Conservation (phyloP, 1,140 invertebrate genomes). For the Plutomurus gul region DNA sequence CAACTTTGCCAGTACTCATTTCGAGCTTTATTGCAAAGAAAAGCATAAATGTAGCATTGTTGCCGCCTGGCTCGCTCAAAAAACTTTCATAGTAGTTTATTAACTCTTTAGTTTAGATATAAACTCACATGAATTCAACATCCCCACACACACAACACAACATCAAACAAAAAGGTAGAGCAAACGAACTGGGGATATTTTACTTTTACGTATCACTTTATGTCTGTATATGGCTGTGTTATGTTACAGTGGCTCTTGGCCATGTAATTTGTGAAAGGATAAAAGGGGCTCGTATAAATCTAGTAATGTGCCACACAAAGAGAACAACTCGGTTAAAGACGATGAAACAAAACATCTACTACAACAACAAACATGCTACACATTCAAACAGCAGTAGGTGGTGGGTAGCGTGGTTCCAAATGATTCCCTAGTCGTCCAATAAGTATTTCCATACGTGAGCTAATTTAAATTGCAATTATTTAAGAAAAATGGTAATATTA, state of each 20-base stretch:
- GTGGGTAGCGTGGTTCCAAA: background rate
- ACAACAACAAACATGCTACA: background rate
- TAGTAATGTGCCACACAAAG: constrained; percentile 27
- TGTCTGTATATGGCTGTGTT: constrained; percentile 20
- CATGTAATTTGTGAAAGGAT: constrained; percentile 22
- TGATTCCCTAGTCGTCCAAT: background rate
- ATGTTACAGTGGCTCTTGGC: constrained; percentile 23
- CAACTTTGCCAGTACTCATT: constrained; percentile 28
- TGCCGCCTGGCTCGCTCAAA: constrained; percentile 23
- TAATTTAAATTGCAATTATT: constrained; percentile 22
- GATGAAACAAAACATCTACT: background rate
- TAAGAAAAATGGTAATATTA: background rate
- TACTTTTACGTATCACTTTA: constrained; percentile 21
- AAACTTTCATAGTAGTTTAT: constrained; percentile 1
- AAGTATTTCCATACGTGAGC: background rate
- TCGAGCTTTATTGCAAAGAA: constrained; percentile 23
- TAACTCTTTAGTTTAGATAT: constrained; percentile 19
- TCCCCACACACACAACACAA: too few species aligned
- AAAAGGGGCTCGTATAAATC: constrained; percentile 14
- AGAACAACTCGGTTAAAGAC: constrained; percentile 12
- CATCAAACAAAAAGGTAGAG: too few species aligned
- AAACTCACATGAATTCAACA: too few species aligned
- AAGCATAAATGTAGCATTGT: constrained; percentile 23
- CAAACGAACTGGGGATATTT: background rate
- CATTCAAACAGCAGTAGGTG: background rate